phyloP scores from a whole-genome alignment of 1,140 invertebrate species.

The Magallana angulata region DNA sequence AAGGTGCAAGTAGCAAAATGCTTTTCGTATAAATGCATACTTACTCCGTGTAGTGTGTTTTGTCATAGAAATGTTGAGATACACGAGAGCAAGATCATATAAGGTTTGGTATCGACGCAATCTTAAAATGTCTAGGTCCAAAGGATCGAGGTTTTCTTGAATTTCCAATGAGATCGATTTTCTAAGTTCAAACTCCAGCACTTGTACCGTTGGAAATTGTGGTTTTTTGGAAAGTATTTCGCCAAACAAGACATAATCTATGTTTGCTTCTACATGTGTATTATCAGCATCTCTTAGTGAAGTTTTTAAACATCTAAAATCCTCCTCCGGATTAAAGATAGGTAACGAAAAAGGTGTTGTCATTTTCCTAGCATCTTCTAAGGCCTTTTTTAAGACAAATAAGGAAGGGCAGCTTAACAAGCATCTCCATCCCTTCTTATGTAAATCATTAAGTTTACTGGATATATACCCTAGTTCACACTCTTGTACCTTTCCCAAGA shows the following conservation, averaged over 20 bases:
- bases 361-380: not conserved
- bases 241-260: not conserved
- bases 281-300: not conserved
- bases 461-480: not conserved
- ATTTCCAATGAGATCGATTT: not conserved
- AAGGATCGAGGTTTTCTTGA: not conserved
- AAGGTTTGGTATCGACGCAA: not conserved
- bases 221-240: not conserved
- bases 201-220: not conserved
- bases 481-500: constrained; percentile 26
- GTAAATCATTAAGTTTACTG: not conserved
- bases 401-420: not conserved
- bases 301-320: not conserved
- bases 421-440: not conserved
- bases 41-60: not conserved
- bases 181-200: not conserved
- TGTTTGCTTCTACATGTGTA: not conserved
- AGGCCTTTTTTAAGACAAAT: not conserved
- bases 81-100: not conserved
- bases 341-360: not conserved
- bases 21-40: not conserved
- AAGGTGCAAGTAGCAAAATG: not conserved
- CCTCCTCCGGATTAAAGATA: not conserved
- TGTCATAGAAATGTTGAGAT: not conserved
- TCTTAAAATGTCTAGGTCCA: not conserved